Base-by-base conservation (phyloP, 2,797 vertebrate species). In the Gorsachius magnificus region DNA sequence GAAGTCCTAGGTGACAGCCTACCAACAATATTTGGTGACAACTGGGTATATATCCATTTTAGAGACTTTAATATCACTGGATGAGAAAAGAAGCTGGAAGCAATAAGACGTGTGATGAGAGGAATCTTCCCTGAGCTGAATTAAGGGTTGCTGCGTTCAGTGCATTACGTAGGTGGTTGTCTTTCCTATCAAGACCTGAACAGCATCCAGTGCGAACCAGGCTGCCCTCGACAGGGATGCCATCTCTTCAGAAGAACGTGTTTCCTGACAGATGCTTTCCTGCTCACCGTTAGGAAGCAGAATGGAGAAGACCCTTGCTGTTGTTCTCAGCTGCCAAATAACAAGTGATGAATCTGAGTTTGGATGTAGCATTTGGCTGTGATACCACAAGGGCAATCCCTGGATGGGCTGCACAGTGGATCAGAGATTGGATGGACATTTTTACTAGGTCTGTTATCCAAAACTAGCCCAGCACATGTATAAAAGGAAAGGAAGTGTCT, bases 101-200 rank as follows among this genome's bases (percentile, higher is more conserved):
- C 20, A 90, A 5, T 33, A 33, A 77, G 50, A 71, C 20, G 7
- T 54, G 35, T 51, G 64, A 58, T 5, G 20, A 48, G 68, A 88
- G 12, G 36, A 79, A 74, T 35, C 15, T 35, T 56, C 36, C 25
- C 56, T 11, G 35, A 87, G 56, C 13, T 78, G 29, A 70, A 81
- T 35, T 50, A 46, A n/a, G 58, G n/a, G 6, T 16, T 79, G 26
- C 25, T 63, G 25, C 29, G 16, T 28, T 41, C 61, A 17, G 7
- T 7, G 3, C 6, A 4, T 51, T 43, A 24, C 0, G 0, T 35
- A 51, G 13, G 22, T 41, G 46, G 26, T 4, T 75, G 19, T 53
- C 46, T 58, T 77, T 71, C 38, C 19, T 66, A 46, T 20, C 26
- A 18, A 63, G 38, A 70, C 33, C 36, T 50, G 36, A 56, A 60